Evolutionary conservation across 2,797 vertebrate genomes (phyloP).

Genomic region (Neomorphus geoffroyi): DNA sequence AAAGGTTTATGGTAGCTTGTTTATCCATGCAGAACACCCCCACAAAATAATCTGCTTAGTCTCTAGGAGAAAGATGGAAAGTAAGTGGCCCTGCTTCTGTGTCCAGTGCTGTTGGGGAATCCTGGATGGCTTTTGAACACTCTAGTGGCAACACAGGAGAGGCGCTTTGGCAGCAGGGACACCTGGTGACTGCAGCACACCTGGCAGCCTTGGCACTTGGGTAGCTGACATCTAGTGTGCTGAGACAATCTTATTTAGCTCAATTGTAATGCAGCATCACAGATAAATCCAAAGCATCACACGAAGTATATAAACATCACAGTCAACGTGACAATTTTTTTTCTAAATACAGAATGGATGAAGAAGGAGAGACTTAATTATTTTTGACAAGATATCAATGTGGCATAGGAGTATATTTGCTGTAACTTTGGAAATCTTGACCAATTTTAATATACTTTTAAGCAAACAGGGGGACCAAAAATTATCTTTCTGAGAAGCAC

Average conservation of each 20-base stretch:
- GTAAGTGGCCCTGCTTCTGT: background rate
- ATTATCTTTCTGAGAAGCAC: background rate
- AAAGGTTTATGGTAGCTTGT: background rate
- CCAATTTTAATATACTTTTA: background rate
- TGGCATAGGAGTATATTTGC: background rate
- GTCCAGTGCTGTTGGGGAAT: background rate
- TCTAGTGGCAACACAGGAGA: background rate
- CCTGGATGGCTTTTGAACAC: background rate
- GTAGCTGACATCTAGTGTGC: background rate
- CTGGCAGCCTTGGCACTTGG: background rate
- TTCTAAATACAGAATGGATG: background rate
- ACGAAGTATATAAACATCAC: background rate
- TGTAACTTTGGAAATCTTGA: background rate
- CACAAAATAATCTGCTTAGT: background rate
- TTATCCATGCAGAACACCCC: background rate
- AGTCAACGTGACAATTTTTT: background rate
- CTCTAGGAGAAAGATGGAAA: background rate
- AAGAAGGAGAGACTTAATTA: background rate
- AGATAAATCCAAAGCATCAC: background rate
- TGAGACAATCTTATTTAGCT: background rate
- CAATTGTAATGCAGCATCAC: background rate
- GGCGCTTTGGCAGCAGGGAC: background rate
- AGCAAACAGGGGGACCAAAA: background rate
- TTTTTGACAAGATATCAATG: background rate
- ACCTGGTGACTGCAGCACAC: background rate